Percentiles rank a stretch among this genome's conserved stretches.
phyloP scores from a whole-genome alignment of 35 echinoderm and acorn worm genomes.

The Stichopus chloronotus region DNA sequence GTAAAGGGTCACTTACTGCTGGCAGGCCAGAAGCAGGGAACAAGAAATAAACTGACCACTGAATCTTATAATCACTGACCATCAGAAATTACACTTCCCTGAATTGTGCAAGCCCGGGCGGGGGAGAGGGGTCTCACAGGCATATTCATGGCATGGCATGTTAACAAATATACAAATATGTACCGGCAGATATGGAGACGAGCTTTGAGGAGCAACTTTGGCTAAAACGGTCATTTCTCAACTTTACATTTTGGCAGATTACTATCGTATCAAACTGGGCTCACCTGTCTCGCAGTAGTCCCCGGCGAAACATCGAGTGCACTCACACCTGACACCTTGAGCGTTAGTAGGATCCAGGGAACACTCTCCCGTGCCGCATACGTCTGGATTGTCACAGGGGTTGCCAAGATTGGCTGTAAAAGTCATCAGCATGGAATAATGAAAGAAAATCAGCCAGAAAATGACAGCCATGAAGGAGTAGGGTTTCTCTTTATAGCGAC shows the following conservation, averaged over 20 bases:
- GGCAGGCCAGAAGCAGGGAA: too few species aligned
- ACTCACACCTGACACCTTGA: conserved; percentile 14
- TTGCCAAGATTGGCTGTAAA: neutral
- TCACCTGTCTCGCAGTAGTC: conserved; percentile 42
- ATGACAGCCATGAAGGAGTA: neutral
- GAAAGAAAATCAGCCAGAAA: neutral
- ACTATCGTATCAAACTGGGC: neutral
- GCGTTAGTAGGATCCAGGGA: neutral
- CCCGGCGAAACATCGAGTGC: conserved; percentile 8
- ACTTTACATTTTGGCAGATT: neutral
- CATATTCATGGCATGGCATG: too few species aligned
- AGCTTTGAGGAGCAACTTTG: too few species aligned
- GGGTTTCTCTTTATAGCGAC: neutral
- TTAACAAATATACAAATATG: too few species aligned
- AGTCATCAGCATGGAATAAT: neutral
- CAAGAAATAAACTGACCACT: too few species aligned
- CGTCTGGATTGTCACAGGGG: conserved; percentile 3
- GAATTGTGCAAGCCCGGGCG: too few species aligned
- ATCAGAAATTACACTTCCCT: too few species aligned
- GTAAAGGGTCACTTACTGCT: too few species aligned
- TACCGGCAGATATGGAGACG: too few species aligned
- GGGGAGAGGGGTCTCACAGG: too few species aligned
- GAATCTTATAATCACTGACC: too few species aligned
- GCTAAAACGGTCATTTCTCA: too few species aligned
- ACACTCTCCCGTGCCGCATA: conserved; percentile 26